Evolutionary conservation across 2,113 vertebrate species (phyloP).

Genomic region (Benthochromis sp.): DNA sequence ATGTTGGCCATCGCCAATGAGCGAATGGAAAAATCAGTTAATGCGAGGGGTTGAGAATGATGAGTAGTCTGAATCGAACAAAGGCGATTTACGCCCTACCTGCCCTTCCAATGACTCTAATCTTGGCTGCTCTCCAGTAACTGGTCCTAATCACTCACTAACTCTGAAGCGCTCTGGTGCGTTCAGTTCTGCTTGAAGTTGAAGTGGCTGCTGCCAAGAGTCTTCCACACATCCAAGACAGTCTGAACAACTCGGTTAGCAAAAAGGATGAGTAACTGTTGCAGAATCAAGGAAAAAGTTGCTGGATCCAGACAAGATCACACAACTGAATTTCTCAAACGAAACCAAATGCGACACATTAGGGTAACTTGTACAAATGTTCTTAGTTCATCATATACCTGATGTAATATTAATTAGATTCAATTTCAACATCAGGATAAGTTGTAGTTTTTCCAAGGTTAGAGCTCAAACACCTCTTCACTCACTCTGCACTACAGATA

Average conservation of each 20-base stretch:
- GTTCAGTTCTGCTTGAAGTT: not conserved
- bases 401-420: not conserved
- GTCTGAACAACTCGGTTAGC: not conserved
- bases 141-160: slow-evolving; percentile 20
- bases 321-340: not conserved
- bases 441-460: not conserved
- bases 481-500: not conserved
- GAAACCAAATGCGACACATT: not conserved
- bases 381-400: not conserved
- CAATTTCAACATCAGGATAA: not conserved
- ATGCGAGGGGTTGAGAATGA: not conserved
- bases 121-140: slow-evolving; percentile 14
- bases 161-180: not conserved
- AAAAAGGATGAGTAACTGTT: not conserved
- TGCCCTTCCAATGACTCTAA: not conserved
- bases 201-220: slow-evolving; percentile 12
- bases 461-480: not conserved
- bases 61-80: slow-evolving; percentile 5
- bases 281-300: slow-evolving; percentile 6
- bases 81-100: slow-evolving; percentile 21
- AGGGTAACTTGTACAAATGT: not conserved
- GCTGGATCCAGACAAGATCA: not conserved
- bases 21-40: slow-evolving; percentile 25
- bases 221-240: not conserved
- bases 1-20: not conserved